Percentiles rank a stretch among this genome's conserved stretches.
These are phyloP conservation scores for Nothocercus nigrocapillus DNA, from an alignment of 2,113 vertebrate genomes.

Conservation along the genomic window DNA sequence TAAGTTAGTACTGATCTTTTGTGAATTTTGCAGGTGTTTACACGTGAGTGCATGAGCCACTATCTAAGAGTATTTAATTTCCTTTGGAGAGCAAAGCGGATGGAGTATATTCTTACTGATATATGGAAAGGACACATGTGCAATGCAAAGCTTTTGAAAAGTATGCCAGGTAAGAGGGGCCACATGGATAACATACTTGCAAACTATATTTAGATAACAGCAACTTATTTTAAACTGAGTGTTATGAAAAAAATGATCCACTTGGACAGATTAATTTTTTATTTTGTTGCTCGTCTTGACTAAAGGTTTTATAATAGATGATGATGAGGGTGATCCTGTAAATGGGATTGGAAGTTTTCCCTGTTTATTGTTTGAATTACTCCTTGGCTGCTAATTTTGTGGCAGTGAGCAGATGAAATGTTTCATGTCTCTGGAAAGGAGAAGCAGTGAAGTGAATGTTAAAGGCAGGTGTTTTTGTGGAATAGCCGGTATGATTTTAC, in stretches of 20 bases:
- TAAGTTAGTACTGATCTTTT: neutral
- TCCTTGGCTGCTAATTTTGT: neutral
- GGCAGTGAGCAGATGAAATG: neutral
- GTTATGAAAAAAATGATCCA: neutral
- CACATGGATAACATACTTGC: neutral
- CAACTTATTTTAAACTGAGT: neutral
- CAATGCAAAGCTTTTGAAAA: conserved; percentile 93
- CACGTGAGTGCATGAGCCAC: conserved; percentile 97
- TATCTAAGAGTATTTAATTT: conserved; percentile 97
- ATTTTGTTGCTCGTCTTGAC: neutral
- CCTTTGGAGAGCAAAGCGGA: conserved; percentile 96
- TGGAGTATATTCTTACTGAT: conserved; percentile 98
- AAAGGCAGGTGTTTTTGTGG: no score
- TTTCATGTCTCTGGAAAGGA: neutral
- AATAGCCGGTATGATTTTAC: no score
- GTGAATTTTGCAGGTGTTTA: conserved; percentile 86
- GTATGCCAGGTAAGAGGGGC: conserved; percentile 86
- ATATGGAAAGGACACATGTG: conserved; percentile 99
- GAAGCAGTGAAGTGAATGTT: no score
- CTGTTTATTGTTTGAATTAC: neutral
- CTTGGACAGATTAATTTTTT: neutral
- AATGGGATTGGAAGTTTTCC: neutral
- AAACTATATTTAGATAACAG: neutral
- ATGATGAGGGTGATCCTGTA: neutral
- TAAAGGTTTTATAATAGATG: neutral